phyloP scores from a whole-genome alignment of 2,797 vertebrate genomes.

The Dendrocincla fuliginosa region DNA sequence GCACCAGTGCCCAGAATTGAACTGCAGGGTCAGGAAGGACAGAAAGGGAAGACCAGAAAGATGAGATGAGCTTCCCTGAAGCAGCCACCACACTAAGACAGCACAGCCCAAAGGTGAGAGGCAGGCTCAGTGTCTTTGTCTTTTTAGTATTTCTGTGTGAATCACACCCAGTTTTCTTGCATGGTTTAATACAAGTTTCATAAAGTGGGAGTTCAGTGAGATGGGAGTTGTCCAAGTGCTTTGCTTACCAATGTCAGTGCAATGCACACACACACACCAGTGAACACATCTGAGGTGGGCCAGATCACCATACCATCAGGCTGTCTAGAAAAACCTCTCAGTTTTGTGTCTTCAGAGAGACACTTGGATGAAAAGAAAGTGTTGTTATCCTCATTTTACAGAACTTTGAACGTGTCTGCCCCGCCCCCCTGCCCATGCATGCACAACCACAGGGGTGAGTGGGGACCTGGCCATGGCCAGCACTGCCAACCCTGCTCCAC shows the following conservation, averaged over 20 bases:
- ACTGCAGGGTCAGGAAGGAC: not conserved
- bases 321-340: not conserved
- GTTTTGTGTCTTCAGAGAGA: not conserved
- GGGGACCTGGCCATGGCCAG: not conserved
- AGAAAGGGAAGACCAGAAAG: not conserved
- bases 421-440: not conserved
- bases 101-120: not conserved
- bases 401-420: not conserved
- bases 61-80: not conserved
- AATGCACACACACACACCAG: not conserved
- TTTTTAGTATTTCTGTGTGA: not conserved
- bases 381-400: not conserved
- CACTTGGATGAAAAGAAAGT: not conserved
- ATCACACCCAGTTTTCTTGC: not conserved
- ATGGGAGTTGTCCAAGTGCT: not conserved
- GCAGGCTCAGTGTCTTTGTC: not conserved
- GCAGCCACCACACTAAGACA: not conserved
- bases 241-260: not conserved
- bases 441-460: not conserved
- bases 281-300: not conserved
- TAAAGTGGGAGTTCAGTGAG: not conserved
- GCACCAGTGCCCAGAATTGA: accelerated
- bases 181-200: not conserved
- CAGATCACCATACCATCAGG: not conserved
- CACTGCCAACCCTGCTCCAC: not conserved